A percentile compares a stretch with the other conserved stretches of the same genome.
These are phyloP conservation scores for Cyanoderma ruficeps DNA, from an alignment of 2,113 vertebrate genomes.

Conservation along the genomic window DNA sequence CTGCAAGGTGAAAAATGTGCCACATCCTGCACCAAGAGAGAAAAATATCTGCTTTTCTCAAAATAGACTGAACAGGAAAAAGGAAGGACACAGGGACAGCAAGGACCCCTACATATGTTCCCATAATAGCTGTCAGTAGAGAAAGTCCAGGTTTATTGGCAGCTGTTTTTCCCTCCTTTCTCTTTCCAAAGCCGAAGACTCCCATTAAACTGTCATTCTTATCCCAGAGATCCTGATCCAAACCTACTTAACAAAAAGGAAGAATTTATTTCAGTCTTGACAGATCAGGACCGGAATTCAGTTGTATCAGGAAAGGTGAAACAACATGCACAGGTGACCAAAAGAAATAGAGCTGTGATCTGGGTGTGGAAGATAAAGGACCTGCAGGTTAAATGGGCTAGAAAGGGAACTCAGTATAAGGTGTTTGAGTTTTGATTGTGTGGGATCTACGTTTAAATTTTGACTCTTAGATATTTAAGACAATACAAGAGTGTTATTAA, in stretches of 20 bases:
- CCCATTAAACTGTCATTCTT: not conserved
- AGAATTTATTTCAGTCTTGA: not conserved
- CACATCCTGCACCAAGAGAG: not conserved
- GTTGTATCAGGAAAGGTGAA: not conserved
- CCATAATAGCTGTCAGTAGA: not conserved
- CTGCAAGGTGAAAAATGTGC: constrained; percentile 43
- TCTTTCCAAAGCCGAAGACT: not conserved
- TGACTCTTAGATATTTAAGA: not conserved
- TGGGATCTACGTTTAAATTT: not conserved
- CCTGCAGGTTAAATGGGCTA: not conserved
- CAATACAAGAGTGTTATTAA: not conserved
- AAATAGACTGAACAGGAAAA: not conserved
- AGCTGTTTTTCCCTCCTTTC: not conserved
- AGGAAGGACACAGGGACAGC: not conserved
- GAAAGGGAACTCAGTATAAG: not conserved
- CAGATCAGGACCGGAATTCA: not conserved
- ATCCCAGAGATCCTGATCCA: not conserved
- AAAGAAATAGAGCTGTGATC: not conserved
- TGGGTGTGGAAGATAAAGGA: not conserved
- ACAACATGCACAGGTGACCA: accelerated
- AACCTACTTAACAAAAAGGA: not conserved
- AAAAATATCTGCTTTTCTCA: constrained; percentile 22
- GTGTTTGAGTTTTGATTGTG: not conserved
- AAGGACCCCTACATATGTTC: not conserved
- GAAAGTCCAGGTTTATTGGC: not conserved